Percentiles rank a stretch among this genome's conserved stretches.
Evolutionary conservation across 1,140 invertebrate species (phyloP).

Genomic region (Muscidifurax raptorellus): DNA sequence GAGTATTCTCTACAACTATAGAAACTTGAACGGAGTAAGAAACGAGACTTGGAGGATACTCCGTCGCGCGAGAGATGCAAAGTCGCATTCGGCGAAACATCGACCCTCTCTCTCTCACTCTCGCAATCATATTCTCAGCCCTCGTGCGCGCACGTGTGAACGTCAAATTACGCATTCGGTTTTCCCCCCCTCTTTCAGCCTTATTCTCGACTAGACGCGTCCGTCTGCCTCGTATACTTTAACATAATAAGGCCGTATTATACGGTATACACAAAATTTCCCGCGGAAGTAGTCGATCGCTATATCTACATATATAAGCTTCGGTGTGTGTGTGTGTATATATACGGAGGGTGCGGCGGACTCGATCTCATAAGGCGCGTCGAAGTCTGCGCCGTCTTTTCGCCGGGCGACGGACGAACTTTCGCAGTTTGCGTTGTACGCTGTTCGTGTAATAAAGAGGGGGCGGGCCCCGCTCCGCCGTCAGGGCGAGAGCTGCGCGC

Average conservation of each 20-base stretch:
- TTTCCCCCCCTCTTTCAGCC: neutral
- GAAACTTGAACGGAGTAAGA: neutral
- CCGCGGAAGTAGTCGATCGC: slow-evolving; percentile 46
- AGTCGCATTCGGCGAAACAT: slow-evolving; percentile 51
- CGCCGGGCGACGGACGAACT: slow-evolving; percentile 28
- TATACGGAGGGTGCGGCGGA: neutral
- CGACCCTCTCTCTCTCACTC: neutral
- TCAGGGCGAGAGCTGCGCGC: neutral
- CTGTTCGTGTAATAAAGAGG: slow-evolving; percentile 22
- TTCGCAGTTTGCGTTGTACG: slow-evolving; percentile 19
- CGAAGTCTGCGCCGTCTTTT: slow-evolving; percentile 21
- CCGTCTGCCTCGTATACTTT: slow-evolving; percentile 65
- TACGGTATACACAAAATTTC: slow-evolving; percentile 71
- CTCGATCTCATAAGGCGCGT: slow-evolving; percentile 12
- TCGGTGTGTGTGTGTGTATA: neutral
- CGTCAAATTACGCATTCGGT: slow-evolving; percentile 67
- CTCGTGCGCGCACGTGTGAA: slow-evolving; percentile 51
- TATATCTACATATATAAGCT: neutral
- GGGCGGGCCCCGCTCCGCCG: neutral
- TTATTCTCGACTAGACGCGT: slow-evolving; percentile 25
- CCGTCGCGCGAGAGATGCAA: slow-evolving; percentile 23
- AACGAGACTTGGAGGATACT: slow-evolving; percentile 33
- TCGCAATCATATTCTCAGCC: slow-evolving; percentile 49
- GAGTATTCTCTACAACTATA: slow-evolving; percentile 21
- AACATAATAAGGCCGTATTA: slow-evolving; percentile 72